Base-by-base conservation (phyloP, 2,797 vertebrate species). In the Galago senegalensis region DNA sequence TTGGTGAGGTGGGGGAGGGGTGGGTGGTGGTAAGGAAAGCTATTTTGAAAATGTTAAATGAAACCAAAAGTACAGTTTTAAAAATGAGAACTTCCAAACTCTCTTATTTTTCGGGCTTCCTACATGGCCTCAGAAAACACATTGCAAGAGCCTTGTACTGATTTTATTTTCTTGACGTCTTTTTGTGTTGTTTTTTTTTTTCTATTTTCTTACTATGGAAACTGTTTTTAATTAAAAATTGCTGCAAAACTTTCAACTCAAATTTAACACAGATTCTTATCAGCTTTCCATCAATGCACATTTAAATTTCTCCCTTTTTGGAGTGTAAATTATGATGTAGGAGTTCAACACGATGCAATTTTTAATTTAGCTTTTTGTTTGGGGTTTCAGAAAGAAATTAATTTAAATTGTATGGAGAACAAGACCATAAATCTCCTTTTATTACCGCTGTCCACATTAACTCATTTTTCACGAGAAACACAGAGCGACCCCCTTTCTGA, bases 161-260 rank as follows among this genome's bases (percentile, higher is more conserved):
- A 93, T 97, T 98, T 93, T 89, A 93, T 98, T 98, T 97, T 98
- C 97, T 81, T 95, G 69, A 43, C 90, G 73, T 65, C 89, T 97
- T 83, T 91, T 90, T 69, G 17, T 34, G 65, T 69, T 72, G 3
- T 73, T 81, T 87, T n/a, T 5, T 1, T 46, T 60, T 43, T 85
- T 43, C n/a, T 17, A 93, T 97, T 91, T 95, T 97, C 93, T 91
- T 97, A 81, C 91, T 94, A 94, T 97, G 97, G 95, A 98, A 98
- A 97, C 98, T 98, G 98, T 97, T 98, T 98, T 99, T 98, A 98
- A 98, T 98, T 99, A 98, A 98, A 98, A 98, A 98, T 98, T 97
- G 97, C 97, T 98, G 95, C 97, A 98, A 98, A 98, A 98, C 98
- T 97, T 81, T 95, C 95, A 60, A 94, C 95, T 98, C 96, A 96